Evolutionary conservation across 2,888 invertebrate genomes (phyloP).

Genomic region (Himalopsyche japonica): DNA sequence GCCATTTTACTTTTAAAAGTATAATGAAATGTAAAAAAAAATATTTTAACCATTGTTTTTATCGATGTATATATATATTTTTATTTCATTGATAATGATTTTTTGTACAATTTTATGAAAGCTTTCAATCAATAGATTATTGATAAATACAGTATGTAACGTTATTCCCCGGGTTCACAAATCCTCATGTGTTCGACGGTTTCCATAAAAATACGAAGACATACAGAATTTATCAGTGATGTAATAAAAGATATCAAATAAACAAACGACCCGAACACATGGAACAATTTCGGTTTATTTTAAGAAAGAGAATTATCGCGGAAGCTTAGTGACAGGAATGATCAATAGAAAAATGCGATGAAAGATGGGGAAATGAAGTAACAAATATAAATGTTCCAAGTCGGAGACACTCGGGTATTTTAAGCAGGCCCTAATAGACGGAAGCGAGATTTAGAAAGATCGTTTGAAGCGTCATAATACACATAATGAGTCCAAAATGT

Average conservation of each 20-base stretch:
- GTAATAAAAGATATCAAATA: neutral
- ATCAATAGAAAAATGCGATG: neutral
- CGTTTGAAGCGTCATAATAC: neutral
- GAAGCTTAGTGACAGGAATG: neutral
- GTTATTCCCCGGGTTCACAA: no score
- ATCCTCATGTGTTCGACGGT: no score
- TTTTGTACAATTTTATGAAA: no score
- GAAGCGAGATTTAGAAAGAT: conserved; percentile 19
- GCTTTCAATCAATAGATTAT: no score
- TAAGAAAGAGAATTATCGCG: neutral
- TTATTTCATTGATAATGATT: no score
- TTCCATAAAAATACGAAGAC: no score
- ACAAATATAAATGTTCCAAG: neutral
- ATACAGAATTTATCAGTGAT: neutral
- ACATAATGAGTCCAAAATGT: neutral
- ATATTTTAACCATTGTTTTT: no score
- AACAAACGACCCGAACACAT: neutral
- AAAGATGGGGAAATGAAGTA: neutral
- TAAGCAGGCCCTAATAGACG: conserved; percentile 32
- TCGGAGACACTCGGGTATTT: conserved; percentile 20
- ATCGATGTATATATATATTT: no score
- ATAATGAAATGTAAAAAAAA: no score
- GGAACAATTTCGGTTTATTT: neutral
- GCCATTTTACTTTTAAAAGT: no score
- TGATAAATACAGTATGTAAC: no score